Conservation (phyloP, 2,797 vertebrate species). For the Pseudomugil tenellus region DNA sequence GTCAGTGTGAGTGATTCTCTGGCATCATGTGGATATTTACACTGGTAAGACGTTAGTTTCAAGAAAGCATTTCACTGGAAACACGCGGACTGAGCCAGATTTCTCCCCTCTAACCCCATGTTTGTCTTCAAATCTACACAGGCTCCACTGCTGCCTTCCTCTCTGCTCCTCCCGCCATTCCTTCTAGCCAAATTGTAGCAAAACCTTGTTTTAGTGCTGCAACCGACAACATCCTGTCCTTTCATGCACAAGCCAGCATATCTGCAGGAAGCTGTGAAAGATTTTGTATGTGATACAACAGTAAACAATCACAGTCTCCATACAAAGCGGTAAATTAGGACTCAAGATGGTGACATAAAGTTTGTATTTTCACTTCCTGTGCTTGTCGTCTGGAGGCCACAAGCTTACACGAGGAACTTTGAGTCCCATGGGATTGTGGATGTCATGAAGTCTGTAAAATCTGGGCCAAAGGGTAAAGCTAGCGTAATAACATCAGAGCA, state of each 20-base stretch:
- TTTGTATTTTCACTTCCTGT: constrained; percentile 52
- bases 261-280: constrained; percentile 57
- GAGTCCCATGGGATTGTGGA: constrained; percentile 24
- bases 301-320: constrained; percentile 48
- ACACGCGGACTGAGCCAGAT: constrained; percentile 25
- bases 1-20: constrained; percentile 19
- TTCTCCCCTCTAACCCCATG: background rate
- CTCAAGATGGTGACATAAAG: constrained; percentile 35
- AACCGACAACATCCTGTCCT: constrained; percentile 56
- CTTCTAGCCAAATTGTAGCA: constrained; percentile 6
- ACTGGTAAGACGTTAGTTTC: constrained; percentile 38
- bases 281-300: constrained; percentile 44
- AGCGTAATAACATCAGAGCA: background rate
- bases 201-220: constrained; percentile 12
- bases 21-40: constrained; percentile 7
- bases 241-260: constrained; percentile 36
- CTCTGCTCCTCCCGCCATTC: constrained; percentile 11
- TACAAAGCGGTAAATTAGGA: constrained; percentile 22
- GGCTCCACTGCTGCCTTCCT: constrained; percentile 33
- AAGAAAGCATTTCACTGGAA: constrained; percentile 52
- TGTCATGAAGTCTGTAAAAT: constrained; percentile 17
- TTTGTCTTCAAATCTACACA: constrained; percentile 37
- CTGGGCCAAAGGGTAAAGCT: constrained; percentile 3
- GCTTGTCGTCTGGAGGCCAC: constrained; percentile 26
- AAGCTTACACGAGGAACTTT: constrained; percentile 15